Evolutionary conservation across 1,140 invertebrate species (phyloP).

Genomic region (Drosophila novamexicana): DNA sequence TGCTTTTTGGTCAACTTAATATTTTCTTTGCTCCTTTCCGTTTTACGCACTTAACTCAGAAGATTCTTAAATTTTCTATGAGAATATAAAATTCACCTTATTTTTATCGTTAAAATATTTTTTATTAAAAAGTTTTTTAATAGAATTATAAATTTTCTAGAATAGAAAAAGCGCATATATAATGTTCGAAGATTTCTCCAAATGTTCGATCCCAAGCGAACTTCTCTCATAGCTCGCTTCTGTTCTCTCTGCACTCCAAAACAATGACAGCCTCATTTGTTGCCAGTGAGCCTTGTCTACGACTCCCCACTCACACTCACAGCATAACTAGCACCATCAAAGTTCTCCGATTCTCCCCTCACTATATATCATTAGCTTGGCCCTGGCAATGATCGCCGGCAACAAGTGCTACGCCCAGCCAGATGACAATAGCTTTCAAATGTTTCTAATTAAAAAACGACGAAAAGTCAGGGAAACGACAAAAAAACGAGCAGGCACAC

Average conservation of each 20-base stretch:
- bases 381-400: constrained; percentile 65
- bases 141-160: too few species aligned
- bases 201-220: not conserved
- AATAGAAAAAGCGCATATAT: too few species aligned
- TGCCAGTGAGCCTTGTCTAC: constrained; percentile 60
- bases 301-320: constrained; percentile 1
- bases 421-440: constrained; percentile 76
- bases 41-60: too few species aligned
- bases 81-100: too few species aligned
- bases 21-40: too few species aligned
- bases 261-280: constrained; percentile 72
- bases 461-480: constrained; percentile 13
- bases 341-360: constrained; percentile 12
- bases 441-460: constrained; percentile 79
- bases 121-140: too few species aligned
- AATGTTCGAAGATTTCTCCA: too few species aligned
- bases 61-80: too few species aligned
- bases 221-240: not conserved
- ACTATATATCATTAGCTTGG: constrained; percentile 59
- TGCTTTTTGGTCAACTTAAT: too few species aligned
- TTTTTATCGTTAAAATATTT: too few species aligned
- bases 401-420: constrained; percentile 67
- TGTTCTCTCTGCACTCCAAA: constrained; percentile 10
- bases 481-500: not conserved
- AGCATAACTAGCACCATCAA: constrained; percentile 27